These are phyloP conservation scores for Drosophila pseudoobscura DNA, from an alignment of 1,140 invertebrate genomes.

Conservation along the genomic window DNA sequence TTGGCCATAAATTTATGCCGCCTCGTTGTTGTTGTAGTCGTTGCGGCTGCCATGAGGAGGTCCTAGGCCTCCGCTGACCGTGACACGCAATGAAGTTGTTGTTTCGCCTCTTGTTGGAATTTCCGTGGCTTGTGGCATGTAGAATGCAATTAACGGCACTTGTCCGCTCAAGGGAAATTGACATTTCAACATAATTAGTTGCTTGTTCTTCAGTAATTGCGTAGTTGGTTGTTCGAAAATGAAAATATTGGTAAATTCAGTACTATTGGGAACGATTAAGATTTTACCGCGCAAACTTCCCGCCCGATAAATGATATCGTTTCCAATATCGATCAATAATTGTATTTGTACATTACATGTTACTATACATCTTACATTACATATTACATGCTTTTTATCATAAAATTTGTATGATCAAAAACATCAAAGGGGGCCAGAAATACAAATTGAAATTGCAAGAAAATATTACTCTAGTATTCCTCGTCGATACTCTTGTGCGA, in stretches of 20 bases:
- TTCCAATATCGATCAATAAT: no score
- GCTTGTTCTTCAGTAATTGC: constrained; percentile 24
- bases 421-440: no score
- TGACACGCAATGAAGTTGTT: constrained; percentile 80
- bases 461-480: no score
- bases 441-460: no score
- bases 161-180: constrained; percentile 38
- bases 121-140: constrained; percentile 33
- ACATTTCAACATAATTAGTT: constrained; percentile 55
- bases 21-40: constrained; percentile 4
- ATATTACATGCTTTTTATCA: background rate
- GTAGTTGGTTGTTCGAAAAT: background rate
- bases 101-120: constrained; percentile 40
- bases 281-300: background rate
- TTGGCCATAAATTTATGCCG: constrained; percentile 74
- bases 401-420: no score
- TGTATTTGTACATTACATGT: background rate
- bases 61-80: constrained; percentile 58
- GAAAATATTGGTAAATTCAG: no score
- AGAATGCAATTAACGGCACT: constrained; percentile 77
- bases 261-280: no score
- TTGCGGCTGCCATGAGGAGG: constrained; percentile 54
- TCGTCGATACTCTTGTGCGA: no score
- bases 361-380: no score
- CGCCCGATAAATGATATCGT: background rate